Evolutionary conservation across 2,113 vertebrate genomes (phyloP).

Genomic region (Dryoscopus gambensis): DNA sequence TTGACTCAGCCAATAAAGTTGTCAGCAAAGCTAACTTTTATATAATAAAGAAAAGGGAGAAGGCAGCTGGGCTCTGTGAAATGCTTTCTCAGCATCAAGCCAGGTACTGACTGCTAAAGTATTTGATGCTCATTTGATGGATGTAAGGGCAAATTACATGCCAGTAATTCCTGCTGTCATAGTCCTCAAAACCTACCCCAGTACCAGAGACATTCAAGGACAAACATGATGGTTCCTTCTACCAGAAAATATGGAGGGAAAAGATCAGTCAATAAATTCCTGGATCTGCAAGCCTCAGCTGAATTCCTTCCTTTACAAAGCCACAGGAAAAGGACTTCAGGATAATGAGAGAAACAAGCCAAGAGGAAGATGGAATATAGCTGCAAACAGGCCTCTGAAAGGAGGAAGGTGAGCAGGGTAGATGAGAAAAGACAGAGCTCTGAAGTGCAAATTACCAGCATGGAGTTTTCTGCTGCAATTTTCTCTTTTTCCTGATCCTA

Average conservation of each 20-base stretch:
- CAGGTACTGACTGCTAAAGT: not conserved
- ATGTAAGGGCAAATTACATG: conserved; percentile 57
- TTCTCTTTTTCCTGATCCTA: not conserved
- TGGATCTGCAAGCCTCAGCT: not conserved
- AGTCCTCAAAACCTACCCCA: conserved; percentile 6
- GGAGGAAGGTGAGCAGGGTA: not conserved
- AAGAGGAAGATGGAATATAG: not conserved
- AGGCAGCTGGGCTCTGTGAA: conserved; percentile 11
- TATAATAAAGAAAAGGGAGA: conserved; percentile 33
- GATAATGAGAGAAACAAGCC: not conserved
- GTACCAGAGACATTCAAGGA: conserved; percentile 45
- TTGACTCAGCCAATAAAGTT: conserved; percentile 30
- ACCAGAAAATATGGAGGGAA: conserved; percentile 16
- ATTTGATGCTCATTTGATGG: conserved; percentile 38
- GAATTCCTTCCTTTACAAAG: not conserved
- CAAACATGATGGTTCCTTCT: conserved; percentile 8
- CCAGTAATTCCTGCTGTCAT: conserved; percentile 53
- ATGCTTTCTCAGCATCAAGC: conserved; percentile 42
- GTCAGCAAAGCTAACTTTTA: conserved; percentile 33
- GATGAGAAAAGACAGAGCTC: not conserved
- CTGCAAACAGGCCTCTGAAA: not conserved
- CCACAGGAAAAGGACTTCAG: not conserved
- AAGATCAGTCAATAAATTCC: conserved; percentile 19
- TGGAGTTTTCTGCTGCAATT: not conserved
- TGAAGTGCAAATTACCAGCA: not conserved